Conservation (phyloP, 2,797 vertebrate species). For the Emydoidea blandingii region DNA sequence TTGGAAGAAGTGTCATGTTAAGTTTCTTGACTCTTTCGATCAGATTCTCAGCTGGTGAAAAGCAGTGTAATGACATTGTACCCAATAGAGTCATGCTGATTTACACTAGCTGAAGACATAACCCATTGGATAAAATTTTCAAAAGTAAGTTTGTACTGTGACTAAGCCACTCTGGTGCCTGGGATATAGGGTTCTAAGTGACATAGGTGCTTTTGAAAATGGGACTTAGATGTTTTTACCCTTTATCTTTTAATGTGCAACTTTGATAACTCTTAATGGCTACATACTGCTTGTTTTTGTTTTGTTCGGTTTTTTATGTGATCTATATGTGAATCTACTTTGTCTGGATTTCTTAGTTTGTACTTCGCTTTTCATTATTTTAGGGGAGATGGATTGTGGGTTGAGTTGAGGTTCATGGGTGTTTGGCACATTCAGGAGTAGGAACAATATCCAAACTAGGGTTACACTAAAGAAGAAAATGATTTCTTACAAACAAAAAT, state of each 20-base stretch:
- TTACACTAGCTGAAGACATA: fast-evolving
- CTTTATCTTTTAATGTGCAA: not conserved
- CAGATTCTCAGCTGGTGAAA: not conserved
- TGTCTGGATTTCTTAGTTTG: not conserved
- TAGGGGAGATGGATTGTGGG: not conserved
- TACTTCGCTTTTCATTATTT: conserved; percentile 22
- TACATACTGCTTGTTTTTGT: not conserved
- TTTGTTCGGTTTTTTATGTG: not conserved
- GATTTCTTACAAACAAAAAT: conserved; percentile 8
- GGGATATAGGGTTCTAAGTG: not conserved
- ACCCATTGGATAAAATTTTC: not conserved
- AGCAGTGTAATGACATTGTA: not conserved
- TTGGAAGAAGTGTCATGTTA: not conserved
- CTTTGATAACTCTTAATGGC: not conserved
- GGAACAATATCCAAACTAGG: not conserved
- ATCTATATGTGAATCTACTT: not conserved
- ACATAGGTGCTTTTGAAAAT: not conserved
- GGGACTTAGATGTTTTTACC: not conserved
- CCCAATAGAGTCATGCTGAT: fast-evolving
- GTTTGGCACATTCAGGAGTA: not conserved
- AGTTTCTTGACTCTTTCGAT: conserved; percentile 37
- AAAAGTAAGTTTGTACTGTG: not conserved
- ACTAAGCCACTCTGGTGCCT: not conserved
- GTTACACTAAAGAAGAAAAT: not conserved
- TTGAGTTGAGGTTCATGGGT: conserved; percentile 25